A percentile compares a stretch with the other conserved stretches of the same genome.
Conservation (phyloP, 2,888 invertebrate genomes). For the Acheta domesticus region DNA sequence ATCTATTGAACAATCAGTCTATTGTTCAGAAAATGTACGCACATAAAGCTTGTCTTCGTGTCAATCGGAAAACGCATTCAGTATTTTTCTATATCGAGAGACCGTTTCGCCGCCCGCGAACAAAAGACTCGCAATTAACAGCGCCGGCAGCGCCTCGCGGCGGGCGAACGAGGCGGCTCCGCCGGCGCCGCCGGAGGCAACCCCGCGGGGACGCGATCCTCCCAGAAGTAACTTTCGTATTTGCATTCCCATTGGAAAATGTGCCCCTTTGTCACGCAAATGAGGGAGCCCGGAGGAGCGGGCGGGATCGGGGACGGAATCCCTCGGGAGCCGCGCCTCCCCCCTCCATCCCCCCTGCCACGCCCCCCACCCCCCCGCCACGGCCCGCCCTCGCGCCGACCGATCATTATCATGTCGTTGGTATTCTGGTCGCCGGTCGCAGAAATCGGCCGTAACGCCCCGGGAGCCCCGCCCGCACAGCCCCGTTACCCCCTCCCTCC, state of each 20-base stretch:
- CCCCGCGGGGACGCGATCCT: neutral
- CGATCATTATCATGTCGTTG: constrained; percentile 18
- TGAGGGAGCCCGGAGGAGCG: neutral
- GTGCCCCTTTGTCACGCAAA: constrained; percentile 6
- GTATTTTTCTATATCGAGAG: no score
- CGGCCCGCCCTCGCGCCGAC: neutral
- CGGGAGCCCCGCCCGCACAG: neutral
- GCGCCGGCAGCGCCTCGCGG: neutral
- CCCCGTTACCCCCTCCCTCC: neutral
- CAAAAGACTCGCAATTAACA: neutral
- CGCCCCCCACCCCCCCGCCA: neutral
- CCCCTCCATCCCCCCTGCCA: neutral
- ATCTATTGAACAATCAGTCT: no score
- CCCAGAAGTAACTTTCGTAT: constrained; percentile 18
- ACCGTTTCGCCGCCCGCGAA: neutral
- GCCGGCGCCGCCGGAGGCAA: neutral
- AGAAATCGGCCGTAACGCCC: neutral
- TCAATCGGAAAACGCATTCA: no score
- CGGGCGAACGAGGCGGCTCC: neutral
- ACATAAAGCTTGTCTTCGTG: no score
- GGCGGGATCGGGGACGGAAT: neutral
- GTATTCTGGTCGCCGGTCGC: neutral
- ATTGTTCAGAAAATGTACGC: no score
- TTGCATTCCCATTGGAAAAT: constrained; percentile 10
- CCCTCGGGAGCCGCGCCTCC: neutral